phyloP scores from a whole-genome alignment of 2,113 vertebrate genomes.

The Eurypyga helias region DNA sequence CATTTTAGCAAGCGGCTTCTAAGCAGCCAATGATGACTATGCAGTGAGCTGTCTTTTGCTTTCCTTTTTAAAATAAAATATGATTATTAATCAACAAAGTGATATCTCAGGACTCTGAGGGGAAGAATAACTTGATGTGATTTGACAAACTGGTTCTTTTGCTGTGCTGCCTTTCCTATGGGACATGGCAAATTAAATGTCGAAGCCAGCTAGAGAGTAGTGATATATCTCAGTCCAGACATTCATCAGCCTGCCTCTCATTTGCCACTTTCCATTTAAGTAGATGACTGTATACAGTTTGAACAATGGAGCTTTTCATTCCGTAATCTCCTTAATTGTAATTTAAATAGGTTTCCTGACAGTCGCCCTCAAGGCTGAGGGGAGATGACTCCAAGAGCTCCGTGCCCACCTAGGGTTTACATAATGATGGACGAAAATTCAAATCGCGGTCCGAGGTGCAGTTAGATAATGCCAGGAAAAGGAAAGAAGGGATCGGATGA shows the following conservation, averaged over 20 bases:
- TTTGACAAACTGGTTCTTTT: constrained; percentile 32
- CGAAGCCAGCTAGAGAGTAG: constrained; percentile 7
- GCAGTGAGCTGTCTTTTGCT: constrained; percentile 11
- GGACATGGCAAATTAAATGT: constrained; percentile 43
- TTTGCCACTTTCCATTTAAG: constrained; percentile 68
- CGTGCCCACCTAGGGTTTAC: neutral
- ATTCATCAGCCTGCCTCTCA: constrained; percentile 63
- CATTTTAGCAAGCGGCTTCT: neutral
- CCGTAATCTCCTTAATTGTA: constrained; percentile 41
- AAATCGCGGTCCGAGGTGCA: neutral
- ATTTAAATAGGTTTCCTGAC: constrained; percentile 70
- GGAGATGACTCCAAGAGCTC: constrained; percentile 45
- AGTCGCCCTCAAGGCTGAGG: neutral
- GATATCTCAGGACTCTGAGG: neutral
- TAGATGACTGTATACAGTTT: constrained; percentile 56
- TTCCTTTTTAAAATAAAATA: constrained; percentile 41
- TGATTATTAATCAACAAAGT: constrained; percentile 55
- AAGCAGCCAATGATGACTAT: neutral
- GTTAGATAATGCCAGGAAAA: constrained; percentile 46
- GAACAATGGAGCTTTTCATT: constrained; percentile 66
- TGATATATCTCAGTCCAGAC: neutral
- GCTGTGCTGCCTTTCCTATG: constrained; percentile 6
- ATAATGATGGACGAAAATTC: constrained; percentile 61
- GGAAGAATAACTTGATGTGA: constrained; percentile 18
- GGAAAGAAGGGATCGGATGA: constrained; percentile 22